Evolutionary conservation across 2,888 invertebrate species (phyloP).

Genomic region (Kuschelorhynchus macadamiae): DNA sequence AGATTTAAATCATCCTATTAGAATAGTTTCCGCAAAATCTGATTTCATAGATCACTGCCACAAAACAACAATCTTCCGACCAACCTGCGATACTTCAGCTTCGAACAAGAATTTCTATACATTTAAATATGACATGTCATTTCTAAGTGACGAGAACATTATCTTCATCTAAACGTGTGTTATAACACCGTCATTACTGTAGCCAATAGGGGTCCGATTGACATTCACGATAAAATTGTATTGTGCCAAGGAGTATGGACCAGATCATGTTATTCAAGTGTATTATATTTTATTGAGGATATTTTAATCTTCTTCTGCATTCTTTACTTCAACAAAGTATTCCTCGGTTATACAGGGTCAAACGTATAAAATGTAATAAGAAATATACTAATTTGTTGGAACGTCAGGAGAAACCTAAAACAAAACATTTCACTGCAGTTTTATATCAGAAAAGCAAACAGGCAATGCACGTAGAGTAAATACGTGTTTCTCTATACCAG

Average conservation of each 20-base stretch:
- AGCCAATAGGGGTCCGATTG: slow-evolving; percentile 56
- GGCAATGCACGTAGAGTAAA: too few species aligned
- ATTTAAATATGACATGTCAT: slow-evolving; percentile 48
- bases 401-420: too few species aligned
- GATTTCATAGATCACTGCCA: slow-evolving; percentile 8
- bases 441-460: too few species aligned
- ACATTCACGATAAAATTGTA: slow-evolving; percentile 50
- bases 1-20: not conserved
- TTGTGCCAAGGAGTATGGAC: slow-evolving; percentile 42
- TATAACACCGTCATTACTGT: slow-evolving; percentile 55
- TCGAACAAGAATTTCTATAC: slow-evolving; percentile 7
- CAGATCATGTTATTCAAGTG: slow-evolving; percentile 46
- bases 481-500: too few species aligned
- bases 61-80: slow-evolving; percentile 8
- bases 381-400: too few species aligned
- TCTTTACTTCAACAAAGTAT: too few species aligned
- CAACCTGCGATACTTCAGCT: slow-evolving; percentile 12
- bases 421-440: too few species aligned
- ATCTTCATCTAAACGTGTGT: slow-evolving; percentile 56
- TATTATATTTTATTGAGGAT: slow-evolving; percentile 42
- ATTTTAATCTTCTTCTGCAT: slow-evolving; percentile 12
- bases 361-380: too few species aligned
- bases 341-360: slow-evolving; percentile 3
- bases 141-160: slow-evolving; percentile 51
- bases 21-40: slow-evolving; percentile 16